Evolutionary conservation across 53 echinoderm and acorn worm genomes (phyloP), one percentile per base, ranked within the genome.

Genomic region (Henricia sp.): DNA sequence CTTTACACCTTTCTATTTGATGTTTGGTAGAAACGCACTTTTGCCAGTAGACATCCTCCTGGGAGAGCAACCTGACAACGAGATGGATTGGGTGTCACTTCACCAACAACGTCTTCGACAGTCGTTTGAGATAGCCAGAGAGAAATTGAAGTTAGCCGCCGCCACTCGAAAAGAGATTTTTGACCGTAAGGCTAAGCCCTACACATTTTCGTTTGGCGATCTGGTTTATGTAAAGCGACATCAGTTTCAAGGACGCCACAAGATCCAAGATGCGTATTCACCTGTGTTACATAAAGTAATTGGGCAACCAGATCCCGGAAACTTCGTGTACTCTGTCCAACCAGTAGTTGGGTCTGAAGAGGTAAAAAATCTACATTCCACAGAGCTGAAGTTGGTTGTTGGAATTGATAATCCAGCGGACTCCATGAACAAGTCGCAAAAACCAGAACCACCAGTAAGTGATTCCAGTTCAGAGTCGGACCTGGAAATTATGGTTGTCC

Each of bases 131-230:
- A 26, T 70, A 24, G 70, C 70, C 8, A 26, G 27, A 29, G 29
- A 70, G 17, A 70, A 48, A 32, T 48, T 70, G 13, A 70, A 26
- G 28, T 26, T 26, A 46, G 46, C 70, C 3, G 70, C 44, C 26
- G 70, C 46, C 11, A 28, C 70, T 3, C 50, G 70, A 8, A 70
- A 70, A 25, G 50, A 70, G 6, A 70, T 70, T 27, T 70, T 70
- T 26, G 70, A 70, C 28, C 48, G 70, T 25, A 70, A 70, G 50
- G 70, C 70, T 16, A 70, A 44, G 50, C 70, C 70, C 6, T 70
- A 46, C 28, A 24, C 70, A 9, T 70, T 70, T 28, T 2, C 27
- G 1, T 27, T 70, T 27, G 70, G 70, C 46, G 70, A 46, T 26
- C 3, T 70, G 17, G 70, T 70, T 2, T 70, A 70, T 30, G 48